Conservation (phyloP, 64 coral and sea anemone genomes). For the Porites australiensis region DNA sequence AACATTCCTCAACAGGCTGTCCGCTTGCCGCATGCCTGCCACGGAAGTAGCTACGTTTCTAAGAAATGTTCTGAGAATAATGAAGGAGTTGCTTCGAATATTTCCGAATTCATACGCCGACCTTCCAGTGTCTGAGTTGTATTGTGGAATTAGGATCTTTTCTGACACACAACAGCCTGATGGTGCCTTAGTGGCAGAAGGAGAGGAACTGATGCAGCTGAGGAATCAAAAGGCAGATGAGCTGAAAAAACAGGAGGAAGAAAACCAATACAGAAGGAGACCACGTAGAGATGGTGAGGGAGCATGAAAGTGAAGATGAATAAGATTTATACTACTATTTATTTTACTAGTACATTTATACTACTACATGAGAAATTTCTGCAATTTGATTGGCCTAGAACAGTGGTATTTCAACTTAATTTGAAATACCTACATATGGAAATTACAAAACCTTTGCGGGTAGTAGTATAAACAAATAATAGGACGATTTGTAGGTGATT, state of each 20-base stretch:
- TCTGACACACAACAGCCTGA: not conserved
- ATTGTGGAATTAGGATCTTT: not conserved
- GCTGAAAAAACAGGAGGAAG: constrained; percentile 56
- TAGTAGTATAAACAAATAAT: too few species aligned
- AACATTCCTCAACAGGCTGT: constrained; percentile 22
- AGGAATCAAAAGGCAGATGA: constrained; percentile 52
- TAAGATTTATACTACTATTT: too few species aligned
- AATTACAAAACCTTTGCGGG: too few species aligned
- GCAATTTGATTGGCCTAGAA: too few species aligned
- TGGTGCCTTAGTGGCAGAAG: not conserved
- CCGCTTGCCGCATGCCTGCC: not conserved
- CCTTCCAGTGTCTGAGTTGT: constrained; percentile 48
- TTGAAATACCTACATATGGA: too few species aligned
- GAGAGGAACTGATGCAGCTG: constrained; percentile 20
- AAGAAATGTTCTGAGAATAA: constrained; percentile 13
- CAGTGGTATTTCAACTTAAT: too few species aligned
- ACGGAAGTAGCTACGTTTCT: not conserved
- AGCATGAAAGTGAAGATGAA: too few species aligned
- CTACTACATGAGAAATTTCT: too few species aligned
- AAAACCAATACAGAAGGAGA: not conserved
- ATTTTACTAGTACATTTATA: too few species aligned
- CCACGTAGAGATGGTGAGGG: constrained; percentile 12
- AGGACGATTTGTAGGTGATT: too few species aligned
- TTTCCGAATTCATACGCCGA: constrained; percentile 37
- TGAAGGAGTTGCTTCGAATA: constrained; percentile 43